phyloP scores from a whole-genome alignment of 2,797 vertebrate genomes.

The Avahi laniger region DNA sequence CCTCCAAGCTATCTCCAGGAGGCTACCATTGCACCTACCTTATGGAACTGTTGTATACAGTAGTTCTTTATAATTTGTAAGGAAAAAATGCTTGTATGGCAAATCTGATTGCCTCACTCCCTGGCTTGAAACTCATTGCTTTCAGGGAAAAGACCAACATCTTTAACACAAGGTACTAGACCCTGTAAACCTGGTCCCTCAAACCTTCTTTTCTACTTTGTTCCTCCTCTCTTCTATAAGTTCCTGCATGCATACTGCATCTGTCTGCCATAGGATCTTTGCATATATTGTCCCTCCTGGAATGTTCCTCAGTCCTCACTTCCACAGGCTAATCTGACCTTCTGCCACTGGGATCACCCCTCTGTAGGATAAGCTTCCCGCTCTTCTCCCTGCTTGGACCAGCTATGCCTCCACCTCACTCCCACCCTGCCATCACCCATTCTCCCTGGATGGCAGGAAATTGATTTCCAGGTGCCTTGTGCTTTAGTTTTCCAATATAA shows the following conservation, averaged over 20 bases:
- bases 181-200: background rate
- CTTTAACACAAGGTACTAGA: background rate
- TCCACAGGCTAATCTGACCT: background rate
- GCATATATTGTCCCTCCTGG: background rate
- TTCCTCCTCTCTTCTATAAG: background rate
- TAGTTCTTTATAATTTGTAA: background rate
- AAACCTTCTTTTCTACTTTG: background rate
- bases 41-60: background rate
- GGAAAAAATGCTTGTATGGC: background rate
- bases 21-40: background rate
- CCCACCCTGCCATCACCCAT: background rate
- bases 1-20: background rate
- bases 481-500: background rate
- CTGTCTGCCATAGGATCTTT: background rate
- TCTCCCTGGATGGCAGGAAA: background rate
- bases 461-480: background rate
- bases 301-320: background rate
- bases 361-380: background rate
- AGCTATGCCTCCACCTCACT: background rate
- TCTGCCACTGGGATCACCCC: background rate
- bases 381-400: background rate
- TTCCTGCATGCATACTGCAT: background rate
- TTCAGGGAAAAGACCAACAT: constrained; percentile 1
- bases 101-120: background rate
- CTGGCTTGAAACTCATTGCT: background rate